Conservation (phyloP, 2,797 vertebrate genomes). For the Cygnus olor region DNA sequence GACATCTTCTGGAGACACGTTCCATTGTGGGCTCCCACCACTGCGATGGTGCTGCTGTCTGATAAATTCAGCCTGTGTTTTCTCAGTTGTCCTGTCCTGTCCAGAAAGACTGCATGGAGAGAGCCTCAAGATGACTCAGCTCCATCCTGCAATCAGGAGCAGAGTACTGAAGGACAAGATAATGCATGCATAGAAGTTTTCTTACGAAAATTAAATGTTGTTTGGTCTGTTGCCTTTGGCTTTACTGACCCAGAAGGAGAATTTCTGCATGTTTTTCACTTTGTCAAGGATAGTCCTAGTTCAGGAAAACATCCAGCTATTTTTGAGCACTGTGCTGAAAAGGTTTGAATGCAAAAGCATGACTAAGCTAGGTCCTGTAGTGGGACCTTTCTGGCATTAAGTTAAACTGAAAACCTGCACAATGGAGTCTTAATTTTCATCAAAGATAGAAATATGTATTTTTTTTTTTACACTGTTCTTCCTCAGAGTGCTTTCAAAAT, state of each 20-base stretch:
- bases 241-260: not conserved
- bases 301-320: not conserved
- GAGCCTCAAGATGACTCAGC: not conserved
- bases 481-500: conserved; percentile 26
- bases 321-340: not conserved
- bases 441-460: not conserved
- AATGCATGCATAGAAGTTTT: not conserved
- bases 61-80: not conserved
- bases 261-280: not conserved
- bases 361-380: not conserved
- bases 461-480: not conserved
- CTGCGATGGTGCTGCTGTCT: not conserved
- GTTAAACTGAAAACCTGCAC: not conserved
- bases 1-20: not conserved
- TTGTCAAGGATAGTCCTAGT: not conserved
- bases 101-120: not conserved
- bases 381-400: not conserved
- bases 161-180: not conserved
- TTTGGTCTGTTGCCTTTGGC: not conserved
- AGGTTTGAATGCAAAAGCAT: not conserved
- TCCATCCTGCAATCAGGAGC: not conserved
- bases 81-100: not conserved
- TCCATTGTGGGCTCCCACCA: not conserved
- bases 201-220: not conserved
- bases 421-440: not conserved